Evolutionary conservation across 2,888 invertebrate genomes (phyloP), one percentile per base, ranked within the genome.

Genomic region (Patella depressa): DNA sequence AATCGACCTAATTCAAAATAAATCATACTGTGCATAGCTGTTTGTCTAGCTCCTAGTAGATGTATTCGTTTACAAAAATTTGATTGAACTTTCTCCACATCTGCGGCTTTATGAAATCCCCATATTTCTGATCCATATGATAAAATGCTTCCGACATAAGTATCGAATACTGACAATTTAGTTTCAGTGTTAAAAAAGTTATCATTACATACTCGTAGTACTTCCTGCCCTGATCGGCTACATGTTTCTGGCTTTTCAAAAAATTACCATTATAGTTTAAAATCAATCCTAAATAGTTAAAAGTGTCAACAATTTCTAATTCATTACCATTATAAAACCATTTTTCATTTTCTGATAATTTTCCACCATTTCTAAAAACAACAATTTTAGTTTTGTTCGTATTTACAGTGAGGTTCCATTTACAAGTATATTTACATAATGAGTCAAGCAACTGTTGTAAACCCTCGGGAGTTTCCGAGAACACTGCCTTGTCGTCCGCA

Each of bases 231-330:
- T 73, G 72, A 34, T 75, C 72, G 2, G 78, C 73, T 24, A 78
- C 12, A n/a, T 75, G 57, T 34, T 75, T 72, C 29, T 78, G 78
- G 5, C 76, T 76, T 34, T 72, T 72, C n/a, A 73, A n/a, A 45
- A 78, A 78, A 45, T 75, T 72, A 19, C 78, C 78, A 75, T 78
- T 75, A 53, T 15, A 78, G 24, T 78, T 57, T 15, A 78, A 53
- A 19, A 71, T 14, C 19, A 74, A 53, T 9, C 77, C 71, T 5
- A 74, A 19, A 59, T 73, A 77, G 24, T 19, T 24, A 59, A 24
- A 76, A 15, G 15, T n/a, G n/a, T 59, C 59, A n/a, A 76, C 76
- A 55, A 76, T 71, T 72, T 72, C 69, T 17, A 72, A 12, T 70
- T 54, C 3, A 19, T 12, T 15, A n/a, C 34, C 57, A 5, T 74